phyloP scores from a whole-genome alignment of 2,888 invertebrate genomes.

The Geophilus truncorum region DNA sequence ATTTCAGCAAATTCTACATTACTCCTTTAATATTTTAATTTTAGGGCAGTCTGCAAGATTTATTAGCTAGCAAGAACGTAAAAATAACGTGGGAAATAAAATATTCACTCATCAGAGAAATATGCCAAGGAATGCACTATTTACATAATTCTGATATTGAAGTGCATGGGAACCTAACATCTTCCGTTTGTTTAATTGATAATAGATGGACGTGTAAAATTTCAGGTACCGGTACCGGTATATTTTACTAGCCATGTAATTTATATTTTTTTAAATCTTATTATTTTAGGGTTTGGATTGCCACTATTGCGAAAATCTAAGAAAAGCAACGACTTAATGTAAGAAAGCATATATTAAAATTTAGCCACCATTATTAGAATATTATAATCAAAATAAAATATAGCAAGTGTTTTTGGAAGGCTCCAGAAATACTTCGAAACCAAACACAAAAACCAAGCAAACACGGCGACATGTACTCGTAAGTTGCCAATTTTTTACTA shows the following conservation, averaged over 20 bases:
- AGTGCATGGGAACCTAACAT: neutral
- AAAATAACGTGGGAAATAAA: slow-evolving; percentile 28
- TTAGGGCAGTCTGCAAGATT: slow-evolving; percentile 18
- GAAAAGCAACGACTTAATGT: neutral
- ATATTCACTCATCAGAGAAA: slow-evolving; percentile 25
- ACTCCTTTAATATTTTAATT: neutral
- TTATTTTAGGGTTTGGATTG: neutral
- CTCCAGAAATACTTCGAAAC: neutral
- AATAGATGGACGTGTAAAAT: slow-evolving; percentile 29
- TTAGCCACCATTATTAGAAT: too few species aligned
- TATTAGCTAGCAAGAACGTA: neutral
- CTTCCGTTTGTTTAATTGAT: neutral
- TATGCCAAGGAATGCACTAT: slow-evolving; percentile 28
- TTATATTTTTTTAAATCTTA: too few species aligned
- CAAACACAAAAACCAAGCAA: neutral
- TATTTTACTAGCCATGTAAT: too few species aligned
- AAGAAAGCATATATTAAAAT: neutral
- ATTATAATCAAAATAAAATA: too few species aligned
- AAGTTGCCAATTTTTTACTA: too few species aligned
- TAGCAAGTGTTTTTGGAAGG: neutral
- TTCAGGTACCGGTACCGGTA: too few species aligned
- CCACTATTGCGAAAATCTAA: neutral
- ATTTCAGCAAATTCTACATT: too few species aligned
- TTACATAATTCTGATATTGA: neutral
- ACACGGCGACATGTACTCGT: neutral